Base-by-base conservation (phyloP, 2,797 vertebrate genomes). In the Scomberomorus guttatus region DNA sequence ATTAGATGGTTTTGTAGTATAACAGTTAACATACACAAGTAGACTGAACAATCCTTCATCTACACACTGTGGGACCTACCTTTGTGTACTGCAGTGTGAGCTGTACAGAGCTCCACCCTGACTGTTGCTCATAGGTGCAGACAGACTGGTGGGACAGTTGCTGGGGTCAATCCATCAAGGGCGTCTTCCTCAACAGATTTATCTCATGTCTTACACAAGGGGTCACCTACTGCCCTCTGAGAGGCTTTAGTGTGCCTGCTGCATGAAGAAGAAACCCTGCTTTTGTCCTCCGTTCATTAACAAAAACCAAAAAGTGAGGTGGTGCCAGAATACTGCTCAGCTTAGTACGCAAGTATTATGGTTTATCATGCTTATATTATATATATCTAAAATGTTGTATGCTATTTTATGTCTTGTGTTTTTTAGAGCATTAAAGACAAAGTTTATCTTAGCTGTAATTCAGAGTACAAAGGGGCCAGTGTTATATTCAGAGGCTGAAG, bases 1-100 rank as follows among this genome's bases (percentile, higher is more conserved):
- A 14, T 27, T 34, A 9, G 20, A 27, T 25, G 29, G 22, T 24
- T 27, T 55, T 37, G 15, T 25, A 39, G 20, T 3, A 0, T 42
- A 15, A n/a, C 18, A 54, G 9, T 6, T 15, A 15, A 8, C 11
- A 24, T 8, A 22, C 29, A 67, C 24, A 5, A 4, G 22, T 15
- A 42, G 56, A 34, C 3, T 14, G 24, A 32, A 0, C 25, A 15
- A 15, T 6, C 5, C 11, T 12, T 37, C 2, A 25, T 6, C 10
- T 63, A 0, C 13, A 3, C n/a, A n/a, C 14, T 22, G 11, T 9
- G 34, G 34, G 0, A 63, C 81, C 12, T 69, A 77, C 87, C 81
- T 72, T 4, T 20, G 22, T 29, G 29, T 42, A 0, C 3, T 37
- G 12, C 15, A 8, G 0, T 8, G 24, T 37, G 4, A 3, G 10